Evolutionary conservation across 1,140 invertebrate genomes (phyloP).

Genomic region (Drosophila bocki): DNA sequence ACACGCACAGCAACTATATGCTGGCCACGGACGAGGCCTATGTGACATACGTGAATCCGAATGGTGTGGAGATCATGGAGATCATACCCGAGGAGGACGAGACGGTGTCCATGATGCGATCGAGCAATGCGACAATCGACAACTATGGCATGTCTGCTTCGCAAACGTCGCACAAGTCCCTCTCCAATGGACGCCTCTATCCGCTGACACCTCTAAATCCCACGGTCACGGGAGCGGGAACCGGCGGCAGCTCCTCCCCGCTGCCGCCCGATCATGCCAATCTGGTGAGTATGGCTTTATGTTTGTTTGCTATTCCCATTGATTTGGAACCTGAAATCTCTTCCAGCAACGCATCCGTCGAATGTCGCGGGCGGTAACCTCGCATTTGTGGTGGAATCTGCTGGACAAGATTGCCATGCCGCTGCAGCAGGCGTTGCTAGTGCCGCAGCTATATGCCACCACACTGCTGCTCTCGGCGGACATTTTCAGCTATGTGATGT

Average conservation of each 20-base stretch:
- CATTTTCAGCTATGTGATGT: slow-evolving; percentile 84
- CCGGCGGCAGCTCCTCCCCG: slow-evolving; percentile 62
- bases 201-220: slow-evolving; percentile 31
- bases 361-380: slow-evolving; percentile 71
- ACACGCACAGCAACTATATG: slow-evolving; percentile 78
- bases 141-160: slow-evolving; percentile 71
- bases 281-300: slow-evolving; percentile 53
- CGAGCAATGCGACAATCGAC: slow-evolving; percentile 80
- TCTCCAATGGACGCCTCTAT: slow-evolving; percentile 66
- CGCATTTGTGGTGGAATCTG: slow-evolving; percentile 75
- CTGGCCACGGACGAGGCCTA: slow-evolving; percentile 80
- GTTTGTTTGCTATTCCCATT: background rate
- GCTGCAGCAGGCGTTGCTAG: slow-evolving; percentile 71
- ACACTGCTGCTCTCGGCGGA: slow-evolving; percentile 79
- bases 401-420: slow-evolving; percentile 78
- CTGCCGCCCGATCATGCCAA: slow-evolving; percentile 56
- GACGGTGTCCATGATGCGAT: slow-evolving; percentile 76
- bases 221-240: slow-evolving; percentile 16
- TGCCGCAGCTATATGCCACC: slow-evolving; percentile 78
- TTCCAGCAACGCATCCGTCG: slow-evolving; percentile 69
- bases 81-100: slow-evolving; percentile 84
- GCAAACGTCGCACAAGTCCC: slow-evolving; percentile 66
- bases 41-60: slow-evolving; percentile 82
- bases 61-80: slow-evolving; percentile 84
- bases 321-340: background rate